phyloP scores from a whole-genome alignment of 2,888 invertebrate genomes.

The Epirrita christyi region DNA sequence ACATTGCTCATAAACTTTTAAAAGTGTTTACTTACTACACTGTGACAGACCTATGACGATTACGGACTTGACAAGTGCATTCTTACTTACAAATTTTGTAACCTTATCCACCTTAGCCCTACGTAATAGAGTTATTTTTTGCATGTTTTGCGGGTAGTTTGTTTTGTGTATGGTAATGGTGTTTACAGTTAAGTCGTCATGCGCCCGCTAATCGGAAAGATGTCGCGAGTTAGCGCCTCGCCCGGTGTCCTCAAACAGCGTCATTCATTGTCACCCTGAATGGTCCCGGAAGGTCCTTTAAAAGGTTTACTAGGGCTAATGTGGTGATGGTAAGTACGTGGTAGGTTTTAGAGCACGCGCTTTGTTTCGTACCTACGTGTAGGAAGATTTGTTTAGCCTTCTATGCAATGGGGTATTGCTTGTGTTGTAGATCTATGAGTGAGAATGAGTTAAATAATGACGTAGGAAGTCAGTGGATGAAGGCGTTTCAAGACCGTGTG shows the following conservation, averaged over 20 bases:
- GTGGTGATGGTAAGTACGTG: slow-evolving; percentile 10
- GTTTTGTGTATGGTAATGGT: slow-evolving; percentile 63
- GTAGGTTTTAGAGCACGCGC: slow-evolving; percentile 15
- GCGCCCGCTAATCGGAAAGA: slow-evolving; percentile 75
- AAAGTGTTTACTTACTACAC: slow-evolving; percentile 77
- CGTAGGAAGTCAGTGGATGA: too few relatives aligned
- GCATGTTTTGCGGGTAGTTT: slow-evolving; percentile 7
- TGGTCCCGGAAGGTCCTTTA: slow-evolving; percentile 50
- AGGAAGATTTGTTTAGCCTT: neutral
- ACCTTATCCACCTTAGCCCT: slow-evolving; percentile 22
- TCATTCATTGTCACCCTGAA: slow-evolving; percentile 79
- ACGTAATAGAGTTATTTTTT: slow-evolving; percentile 36
- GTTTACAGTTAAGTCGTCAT: slow-evolving; percentile 82
- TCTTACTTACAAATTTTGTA: slow-evolving; percentile 30
- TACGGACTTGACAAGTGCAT: slow-evolving; percentile 64
- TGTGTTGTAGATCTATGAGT: too few relatives aligned
- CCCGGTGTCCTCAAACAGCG: slow-evolving; percentile 80
- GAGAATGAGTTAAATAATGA: too few relatives aligned
- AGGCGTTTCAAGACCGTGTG: too few relatives aligned
- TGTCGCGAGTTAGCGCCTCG: slow-evolving; percentile 82
- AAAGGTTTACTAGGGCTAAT: slow-evolving; percentile 32
- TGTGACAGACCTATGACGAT: slow-evolving; percentile 76
- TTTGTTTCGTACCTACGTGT: neutral
- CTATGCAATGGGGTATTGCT: too few relatives aligned
- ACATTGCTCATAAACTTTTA: slow-evolving; percentile 82